Base-by-base conservation (phyloP, 2,888 invertebrate genomes). In the Xanthostigma xanthostigma region DNA sequence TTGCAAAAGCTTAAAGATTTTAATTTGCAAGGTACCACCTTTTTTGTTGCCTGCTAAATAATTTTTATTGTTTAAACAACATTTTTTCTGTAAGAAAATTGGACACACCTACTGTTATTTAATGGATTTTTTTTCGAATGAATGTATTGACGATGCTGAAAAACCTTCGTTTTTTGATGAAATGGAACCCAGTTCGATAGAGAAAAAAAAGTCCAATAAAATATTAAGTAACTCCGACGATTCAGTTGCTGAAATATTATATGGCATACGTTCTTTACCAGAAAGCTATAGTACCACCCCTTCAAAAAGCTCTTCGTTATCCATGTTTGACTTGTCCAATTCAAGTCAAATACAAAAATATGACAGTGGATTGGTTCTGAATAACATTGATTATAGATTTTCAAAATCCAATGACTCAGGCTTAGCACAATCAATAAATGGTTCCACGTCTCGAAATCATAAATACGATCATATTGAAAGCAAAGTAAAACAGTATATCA, bases 401-500 rank as follows among this genome's bases (percentile, higher is more conserved):
- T 14, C 42, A 17, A 42, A 27, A 9, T 42, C 42, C 17, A 27
- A 42, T 42, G 42, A 42, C n/a, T 42, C 42, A 10, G 42, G 42
- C 6, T 33, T 42, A 42, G 17, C 42, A 4, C 42, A 42, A 9
- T 42, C 42, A 6, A 27, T 10, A 33, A 42, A 11, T 33, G 34
- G 33, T 42, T 12, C 33, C 12, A 42, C 14, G 14, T 12, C n/a
- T 10, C 17, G 34, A 42, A 42, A 17, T 10, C 17, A 10, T 10
- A 42, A 42, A 27, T 42, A 42, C 17, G 17, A 42, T 17, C 42
- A 42, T 17, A 17, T 42, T 9, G 17, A 42, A 42, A 42, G 42
- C 17, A 42, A 42, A 42, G 42, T 42, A 33, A 42, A 42, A 42
- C 17, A 42, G n/a, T 42, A 42, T 17, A 33, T 42, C n/a, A 42